Evolutionary conservation across 2,113 vertebrate genomes (phyloP).

Genomic region (Spea bombifrons): DNA sequence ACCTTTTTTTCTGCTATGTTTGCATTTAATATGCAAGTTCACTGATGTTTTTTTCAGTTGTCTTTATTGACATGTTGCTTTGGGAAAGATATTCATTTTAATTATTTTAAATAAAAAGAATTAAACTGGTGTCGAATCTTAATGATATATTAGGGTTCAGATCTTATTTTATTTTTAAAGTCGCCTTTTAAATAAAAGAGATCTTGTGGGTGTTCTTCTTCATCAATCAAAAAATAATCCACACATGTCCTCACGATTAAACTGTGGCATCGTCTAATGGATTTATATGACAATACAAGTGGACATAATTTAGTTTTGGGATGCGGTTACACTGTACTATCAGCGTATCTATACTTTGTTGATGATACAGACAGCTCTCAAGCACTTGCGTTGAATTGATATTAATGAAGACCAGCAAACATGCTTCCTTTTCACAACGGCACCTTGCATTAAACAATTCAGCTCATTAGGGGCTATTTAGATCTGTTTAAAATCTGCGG

Average conservation of each 20-base stretch:
- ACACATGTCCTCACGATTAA: conserved; percentile 57
- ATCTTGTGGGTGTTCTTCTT: conserved; percentile 32
- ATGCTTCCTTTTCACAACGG: conserved; percentile 5
- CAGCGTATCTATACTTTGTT: conserved; percentile 56
- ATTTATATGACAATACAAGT: conserved; percentile 60
- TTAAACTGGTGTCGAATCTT: background rate
- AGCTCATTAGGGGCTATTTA: conserved; percentile 47
- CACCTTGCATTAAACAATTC: conserved; percentile 44
- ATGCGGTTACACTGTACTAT: conserved; percentile 51
- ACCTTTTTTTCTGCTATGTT: no score
- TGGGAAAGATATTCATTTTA: background rate
- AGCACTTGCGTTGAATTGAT: conserved; percentile 41
- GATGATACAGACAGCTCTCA: conserved; percentile 44
- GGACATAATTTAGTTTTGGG: conserved; percentile 60
- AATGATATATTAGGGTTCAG: background rate
- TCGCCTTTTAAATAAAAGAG: conserved; percentile 37
- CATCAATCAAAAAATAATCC: conserved; percentile 46
- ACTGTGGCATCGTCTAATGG: conserved; percentile 58
- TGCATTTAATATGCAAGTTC: background rate
- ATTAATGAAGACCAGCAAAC: conserved; percentile 36
- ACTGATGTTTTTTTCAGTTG: background rate
- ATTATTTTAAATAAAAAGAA: conserved; percentile 19
- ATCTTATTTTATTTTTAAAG: conserved; percentile 14
- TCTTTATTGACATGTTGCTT: background rate
- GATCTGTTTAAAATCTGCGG: conserved; percentile 38